phyloP scores from a whole-genome alignment of 2,797 vertebrate genomes.

The Pangasius macronema region DNA sequence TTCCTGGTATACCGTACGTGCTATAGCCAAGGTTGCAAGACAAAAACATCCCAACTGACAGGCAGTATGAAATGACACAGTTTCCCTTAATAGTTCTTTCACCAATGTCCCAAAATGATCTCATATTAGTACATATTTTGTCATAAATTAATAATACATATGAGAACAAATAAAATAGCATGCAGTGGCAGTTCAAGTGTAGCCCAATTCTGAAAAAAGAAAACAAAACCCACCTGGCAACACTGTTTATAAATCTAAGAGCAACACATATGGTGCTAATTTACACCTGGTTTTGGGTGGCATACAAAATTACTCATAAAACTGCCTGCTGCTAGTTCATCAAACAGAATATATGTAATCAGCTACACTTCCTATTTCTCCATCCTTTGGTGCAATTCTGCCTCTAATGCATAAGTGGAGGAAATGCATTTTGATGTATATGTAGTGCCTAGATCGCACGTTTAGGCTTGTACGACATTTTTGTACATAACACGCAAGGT shows the following conservation, averaged over 20 bases:
- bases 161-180: neutral
- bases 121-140: neutral
- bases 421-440: neutral
- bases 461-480: neutral
- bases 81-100: neutral
- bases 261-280: neutral
- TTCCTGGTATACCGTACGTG: neutral
- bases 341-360: neutral
- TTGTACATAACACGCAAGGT: neutral
- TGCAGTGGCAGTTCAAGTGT: neutral
- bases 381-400: neutral
- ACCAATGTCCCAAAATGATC: neutral
- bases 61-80: neutral
- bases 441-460: neutral
- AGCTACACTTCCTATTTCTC: neutral
- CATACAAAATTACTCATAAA: neutral
- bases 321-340: neutral
- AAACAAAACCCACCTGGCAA: neutral
- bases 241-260: neutral
- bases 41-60: neutral
- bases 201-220: neutral
- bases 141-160: neutral
- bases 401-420: neutral
- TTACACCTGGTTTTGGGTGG: neutral
- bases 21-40: neutral